Percentiles rank a stretch among this genome's conserved stretches.
phyloP scores from a whole-genome alignment of 2,113 vertebrate species.

The Nyctibius bracteatus region DNA sequence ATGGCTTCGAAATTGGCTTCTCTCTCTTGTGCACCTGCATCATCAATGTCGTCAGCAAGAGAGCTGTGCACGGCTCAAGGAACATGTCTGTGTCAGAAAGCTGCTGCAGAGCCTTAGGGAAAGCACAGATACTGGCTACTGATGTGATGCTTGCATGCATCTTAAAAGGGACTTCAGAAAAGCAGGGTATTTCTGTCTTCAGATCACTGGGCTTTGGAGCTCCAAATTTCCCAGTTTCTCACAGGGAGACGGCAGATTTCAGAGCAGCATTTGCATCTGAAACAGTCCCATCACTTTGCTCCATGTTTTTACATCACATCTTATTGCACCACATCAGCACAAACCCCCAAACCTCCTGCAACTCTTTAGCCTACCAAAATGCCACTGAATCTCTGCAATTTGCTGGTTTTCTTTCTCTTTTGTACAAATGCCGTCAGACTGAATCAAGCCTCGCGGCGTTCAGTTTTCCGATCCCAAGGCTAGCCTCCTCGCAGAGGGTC shows the following conservation, averaged over 20 bases:
- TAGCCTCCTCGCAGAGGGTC: not conserved
- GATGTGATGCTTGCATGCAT: conserved; percentile 7
- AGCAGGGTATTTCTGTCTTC: not conserved
- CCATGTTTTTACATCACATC: not conserved
- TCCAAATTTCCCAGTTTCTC: not conserved
- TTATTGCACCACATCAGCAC: not conserved
- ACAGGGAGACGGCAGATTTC: not conserved
- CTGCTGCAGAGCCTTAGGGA: conserved; percentile 46
- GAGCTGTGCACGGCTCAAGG: conserved; percentile 44
- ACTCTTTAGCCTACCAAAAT: not conserved
- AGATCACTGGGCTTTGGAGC: not conserved
- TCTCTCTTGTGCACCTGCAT: conserved; percentile 55
- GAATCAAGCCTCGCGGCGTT: fast-evolving
- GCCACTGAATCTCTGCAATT: not conserved
- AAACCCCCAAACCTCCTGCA: not conserved
- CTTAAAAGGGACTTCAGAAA: conserved; percentile 29
- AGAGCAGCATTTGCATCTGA: not conserved
- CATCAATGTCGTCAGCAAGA: conserved; percentile 58
- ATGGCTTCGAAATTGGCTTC: conserved; percentile 52
- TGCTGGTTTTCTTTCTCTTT: not conserved
- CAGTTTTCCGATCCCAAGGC: not conserved
- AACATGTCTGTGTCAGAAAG: not conserved
- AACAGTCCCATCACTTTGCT: not conserved
- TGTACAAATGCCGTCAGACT: not conserved
- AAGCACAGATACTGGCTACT: conserved; percentile 10